phyloP scores from a whole-genome alignment of 2,888 invertebrate species.

The Campoplex capitator region DNA sequence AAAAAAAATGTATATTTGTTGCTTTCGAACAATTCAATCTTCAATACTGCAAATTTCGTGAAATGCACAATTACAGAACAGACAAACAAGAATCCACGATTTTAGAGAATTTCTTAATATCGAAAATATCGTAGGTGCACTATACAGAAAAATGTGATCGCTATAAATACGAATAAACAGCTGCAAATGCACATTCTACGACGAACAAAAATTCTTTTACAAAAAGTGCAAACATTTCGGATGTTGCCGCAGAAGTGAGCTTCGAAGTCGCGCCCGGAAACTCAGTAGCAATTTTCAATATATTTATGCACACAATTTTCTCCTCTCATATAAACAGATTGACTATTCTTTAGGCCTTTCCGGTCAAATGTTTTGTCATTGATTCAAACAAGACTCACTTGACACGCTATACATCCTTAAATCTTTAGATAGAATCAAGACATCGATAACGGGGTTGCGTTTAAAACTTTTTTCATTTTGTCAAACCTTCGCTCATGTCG shows the following conservation, averaged over 20 bases:
- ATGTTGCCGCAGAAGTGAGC: slow-evolving; percentile 1
- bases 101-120: background rate
- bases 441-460: background rate
- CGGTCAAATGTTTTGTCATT: background rate
- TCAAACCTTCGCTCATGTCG: slow-evolving; percentile 85
- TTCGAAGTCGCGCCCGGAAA: background rate
- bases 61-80: background rate
- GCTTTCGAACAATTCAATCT: background rate
- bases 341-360: background rate
- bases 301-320: no score
- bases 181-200: background rate
- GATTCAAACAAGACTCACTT: slow-evolving; percentile 4
- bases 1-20: background rate
- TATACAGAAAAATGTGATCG: background rate
- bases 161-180: background rate
- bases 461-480: slow-evolving; percentile 11
- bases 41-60: background rate
- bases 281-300: background rate
- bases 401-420: slow-evolving; percentile 39
- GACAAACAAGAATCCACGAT: background rate
- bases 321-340: background rate
- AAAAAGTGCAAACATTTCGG: background rate
- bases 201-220: background rate
- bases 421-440: slow-evolving; percentile 6
- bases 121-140: no score